phyloP scores from a whole-genome alignment of 2,797 vertebrate species.

The Eulemur rubriventer region DNA sequence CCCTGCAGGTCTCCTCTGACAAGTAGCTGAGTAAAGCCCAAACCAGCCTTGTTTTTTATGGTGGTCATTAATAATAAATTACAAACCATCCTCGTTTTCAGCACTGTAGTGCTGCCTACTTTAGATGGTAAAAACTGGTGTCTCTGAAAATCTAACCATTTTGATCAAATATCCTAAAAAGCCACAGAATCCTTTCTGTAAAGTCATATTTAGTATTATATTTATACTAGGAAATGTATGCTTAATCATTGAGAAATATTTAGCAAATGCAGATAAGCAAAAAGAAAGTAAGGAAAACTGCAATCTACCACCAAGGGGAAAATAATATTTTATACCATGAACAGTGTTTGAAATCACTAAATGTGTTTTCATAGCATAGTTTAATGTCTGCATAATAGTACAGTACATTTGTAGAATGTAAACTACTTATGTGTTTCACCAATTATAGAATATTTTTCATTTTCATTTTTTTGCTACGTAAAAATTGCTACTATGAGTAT shows the following conservation, averaged over 20 bases:
- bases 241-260: neutral
- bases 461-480: neutral
- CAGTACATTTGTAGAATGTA: neutral
- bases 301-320: neutral
- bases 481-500: neutral
- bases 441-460: neutral
- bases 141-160: neutral
- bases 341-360: neutral
- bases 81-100: neutral
- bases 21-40: neutral
- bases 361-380: neutral
- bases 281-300: neutral
- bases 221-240: neutral
- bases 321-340: neutral
- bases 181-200: neutral
- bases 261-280: neutral
- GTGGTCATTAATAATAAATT: too few species aligned
- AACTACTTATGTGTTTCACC: neutral
- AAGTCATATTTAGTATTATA: neutral
- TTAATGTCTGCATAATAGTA: neutral
- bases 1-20: too few species aligned
- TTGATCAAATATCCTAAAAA: neutral
- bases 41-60: too few species aligned
- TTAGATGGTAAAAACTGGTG: neutral
- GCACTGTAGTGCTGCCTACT: neutral